Conservation (phyloP, 2,113 vertebrate genomes). For the Psammodynastes pulverulentus region DNA sequence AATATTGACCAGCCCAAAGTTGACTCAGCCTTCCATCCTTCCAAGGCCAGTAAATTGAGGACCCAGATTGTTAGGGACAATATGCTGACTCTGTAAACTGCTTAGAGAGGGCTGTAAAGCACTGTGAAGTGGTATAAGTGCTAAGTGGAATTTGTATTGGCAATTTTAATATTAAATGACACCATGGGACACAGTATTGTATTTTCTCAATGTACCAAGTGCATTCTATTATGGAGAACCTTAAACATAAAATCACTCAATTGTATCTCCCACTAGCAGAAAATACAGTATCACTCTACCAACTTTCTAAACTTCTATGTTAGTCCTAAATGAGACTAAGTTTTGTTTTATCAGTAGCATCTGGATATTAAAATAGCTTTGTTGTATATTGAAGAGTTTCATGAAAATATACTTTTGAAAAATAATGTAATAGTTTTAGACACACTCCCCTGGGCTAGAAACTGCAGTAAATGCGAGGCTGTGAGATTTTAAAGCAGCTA, state of each 20-base stretch:
- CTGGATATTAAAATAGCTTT: background rate
- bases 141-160: background rate
- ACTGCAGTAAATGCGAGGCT: background rate
- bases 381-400: background rate
- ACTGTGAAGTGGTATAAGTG: background rate
- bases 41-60: background rate
- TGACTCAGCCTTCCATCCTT: background rate
- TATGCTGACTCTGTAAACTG: background rate
- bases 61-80: background rate
- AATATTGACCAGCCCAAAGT: background rate
- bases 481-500: background rate
- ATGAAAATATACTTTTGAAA: background rate
- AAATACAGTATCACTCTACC: background rate
- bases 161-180: background rate
- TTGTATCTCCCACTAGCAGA: background rate
- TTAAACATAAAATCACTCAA: background rate
- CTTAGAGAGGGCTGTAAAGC: background rate
- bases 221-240: background rate
- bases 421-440: background rate
- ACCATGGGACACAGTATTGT: background rate
- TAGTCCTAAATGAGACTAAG: background rate
- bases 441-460: background rate
- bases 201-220: background rate
- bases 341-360: background rate
- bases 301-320: background rate